Conservation (phyloP, 2,888 invertebrate species). For the Diloba caeruleocephala region DNA sequence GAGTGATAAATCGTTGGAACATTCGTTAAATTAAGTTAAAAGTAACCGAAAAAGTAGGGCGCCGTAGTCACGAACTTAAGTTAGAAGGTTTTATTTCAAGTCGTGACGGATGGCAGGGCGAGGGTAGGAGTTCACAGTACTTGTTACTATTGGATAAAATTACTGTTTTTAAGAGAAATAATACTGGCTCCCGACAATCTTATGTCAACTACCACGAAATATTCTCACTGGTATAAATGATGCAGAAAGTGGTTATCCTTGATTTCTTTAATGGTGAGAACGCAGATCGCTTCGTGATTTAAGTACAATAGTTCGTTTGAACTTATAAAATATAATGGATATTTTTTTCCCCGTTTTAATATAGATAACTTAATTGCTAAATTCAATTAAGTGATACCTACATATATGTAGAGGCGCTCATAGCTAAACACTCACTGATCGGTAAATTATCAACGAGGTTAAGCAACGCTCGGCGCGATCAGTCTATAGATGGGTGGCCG, state of each 20-base stretch:
- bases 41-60: constrained; percentile 73
- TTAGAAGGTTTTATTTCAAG: constrained; percentile 64
- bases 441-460: too few relatives aligned
- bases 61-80: constrained; percentile 71
- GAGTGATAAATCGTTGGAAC: constrained; percentile 43
- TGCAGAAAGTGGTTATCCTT: constrained; percentile 49
- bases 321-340: constrained; percentile 3
- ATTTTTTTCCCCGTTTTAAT: too few relatives aligned
- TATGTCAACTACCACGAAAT: constrained; percentile 30
- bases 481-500: too few relatives aligned
- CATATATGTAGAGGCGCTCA: too few relatives aligned
- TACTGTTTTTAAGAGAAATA: constrained; percentile 58
- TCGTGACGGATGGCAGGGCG: constrained; percentile 74
- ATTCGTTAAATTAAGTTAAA: constrained; percentile 48
- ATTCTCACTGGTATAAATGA: constrained; percentile 39
- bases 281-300: constrained; percentile 12
- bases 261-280: constrained; percentile 40
- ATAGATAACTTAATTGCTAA: too few relatives aligned
- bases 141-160: constrained; percentile 72
- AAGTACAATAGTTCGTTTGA: constrained; percentile 17
- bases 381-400: too few relatives aligned
- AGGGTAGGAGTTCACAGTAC: constrained; percentile 73
- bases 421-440: too few relatives aligned
- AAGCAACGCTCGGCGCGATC: too few relatives aligned
- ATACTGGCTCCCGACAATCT: constrained; percentile 47